A percentile compares a stretch with the other conserved stretches of the same genome.
Evolutionary conservation across 2,113 vertebrate genomes (phyloP).

Genomic region (Gavia stellata): DNA sequence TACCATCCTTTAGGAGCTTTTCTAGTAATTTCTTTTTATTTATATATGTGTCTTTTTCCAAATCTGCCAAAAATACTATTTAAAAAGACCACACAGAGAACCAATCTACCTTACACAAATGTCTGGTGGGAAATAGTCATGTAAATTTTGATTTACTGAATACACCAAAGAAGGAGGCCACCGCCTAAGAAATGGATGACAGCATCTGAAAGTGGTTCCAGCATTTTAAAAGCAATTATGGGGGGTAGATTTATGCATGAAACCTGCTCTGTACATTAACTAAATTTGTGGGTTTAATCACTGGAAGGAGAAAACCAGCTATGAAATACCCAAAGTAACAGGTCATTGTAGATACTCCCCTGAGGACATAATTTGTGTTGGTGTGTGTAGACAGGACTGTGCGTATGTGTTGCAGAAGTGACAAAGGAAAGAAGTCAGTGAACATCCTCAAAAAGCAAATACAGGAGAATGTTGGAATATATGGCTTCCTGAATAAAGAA

Average conservation of each 20-base stretch:
- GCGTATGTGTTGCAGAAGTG: background rate
- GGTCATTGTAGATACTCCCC: slow-evolving; percentile 10
- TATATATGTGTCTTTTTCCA: background rate
- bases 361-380: background rate
- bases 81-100: slow-evolving; percentile 53
- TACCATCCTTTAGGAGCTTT: slow-evolving; percentile 10
- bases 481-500: slow-evolving; percentile 24
- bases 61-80: slow-evolving; percentile 34
- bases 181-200: slow-evolving; percentile 47
- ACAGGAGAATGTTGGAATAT: background rate
- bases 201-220: slow-evolving; percentile 43
- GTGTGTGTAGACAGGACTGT: background rate
- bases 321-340: slow-evolving; percentile 24
- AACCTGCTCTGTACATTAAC: slow-evolving; percentile 65
- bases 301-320: slow-evolving; percentile 43
- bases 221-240: slow-evolving; percentile 68
- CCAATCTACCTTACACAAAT: background rate
- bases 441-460: slow-evolving; percentile 47
- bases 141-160: slow-evolving; percentile 53
- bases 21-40: slow-evolving; percentile 22
- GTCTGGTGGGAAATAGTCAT: background rate
- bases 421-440: slow-evolving; percentile 10
- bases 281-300: slow-evolving; percentile 67
- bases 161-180: slow-evolving; percentile 29
- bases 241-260: slow-evolving; percentile 45